Evolutionary conservation across 2,888 invertebrate genomes (phyloP).

Genomic region (Eristalis arbustorum): DNA sequence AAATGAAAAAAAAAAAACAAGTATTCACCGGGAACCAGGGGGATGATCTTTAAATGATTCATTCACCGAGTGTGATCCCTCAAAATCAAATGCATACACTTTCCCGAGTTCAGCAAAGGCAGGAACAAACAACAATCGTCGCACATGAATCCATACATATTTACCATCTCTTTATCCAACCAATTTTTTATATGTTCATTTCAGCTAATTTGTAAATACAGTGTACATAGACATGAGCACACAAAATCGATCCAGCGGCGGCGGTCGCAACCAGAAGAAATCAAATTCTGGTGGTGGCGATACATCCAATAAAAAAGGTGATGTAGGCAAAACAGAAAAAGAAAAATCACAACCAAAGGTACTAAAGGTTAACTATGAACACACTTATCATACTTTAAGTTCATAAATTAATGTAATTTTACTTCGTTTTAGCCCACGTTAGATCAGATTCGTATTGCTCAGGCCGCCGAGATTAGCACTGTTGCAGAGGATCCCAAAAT

Average conservation of each 20-base stretch:
- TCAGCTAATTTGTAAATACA: constrained; percentile 80
- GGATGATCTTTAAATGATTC: too few relatives aligned
- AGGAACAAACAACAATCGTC: background rate
- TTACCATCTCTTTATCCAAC: background rate
- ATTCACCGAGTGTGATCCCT: too few relatives aligned
- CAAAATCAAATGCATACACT: background rate
- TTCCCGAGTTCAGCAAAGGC: background rate
- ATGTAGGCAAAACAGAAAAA: constrained; percentile 83
- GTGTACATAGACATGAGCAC: constrained; percentile 81
- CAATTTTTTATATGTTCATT: constrained; percentile 39
- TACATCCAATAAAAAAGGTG: constrained; percentile 82
- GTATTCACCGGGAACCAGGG: too few relatives aligned
- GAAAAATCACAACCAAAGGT: constrained; percentile 82
- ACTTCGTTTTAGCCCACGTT: constrained; percentile 85
- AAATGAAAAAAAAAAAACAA: too few relatives aligned
- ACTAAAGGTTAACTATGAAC: constrained; percentile 57
- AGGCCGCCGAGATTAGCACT: constrained; percentile 87
- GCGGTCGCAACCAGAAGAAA: constrained; percentile 79
- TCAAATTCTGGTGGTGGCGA: constrained; percentile 77
- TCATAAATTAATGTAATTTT: background rate
- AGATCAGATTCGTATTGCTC: constrained; percentile 92
- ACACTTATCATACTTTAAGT: background rate
- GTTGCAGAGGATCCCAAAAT: constrained; percentile 84
- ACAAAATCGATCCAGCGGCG: constrained; percentile 80
- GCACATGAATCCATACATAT: background rate